These are phyloP conservation scores for Muntiacus muntjak DNA, from an alignment of 2,113 vertebrate species.

Conservation along the genomic window DNA sequence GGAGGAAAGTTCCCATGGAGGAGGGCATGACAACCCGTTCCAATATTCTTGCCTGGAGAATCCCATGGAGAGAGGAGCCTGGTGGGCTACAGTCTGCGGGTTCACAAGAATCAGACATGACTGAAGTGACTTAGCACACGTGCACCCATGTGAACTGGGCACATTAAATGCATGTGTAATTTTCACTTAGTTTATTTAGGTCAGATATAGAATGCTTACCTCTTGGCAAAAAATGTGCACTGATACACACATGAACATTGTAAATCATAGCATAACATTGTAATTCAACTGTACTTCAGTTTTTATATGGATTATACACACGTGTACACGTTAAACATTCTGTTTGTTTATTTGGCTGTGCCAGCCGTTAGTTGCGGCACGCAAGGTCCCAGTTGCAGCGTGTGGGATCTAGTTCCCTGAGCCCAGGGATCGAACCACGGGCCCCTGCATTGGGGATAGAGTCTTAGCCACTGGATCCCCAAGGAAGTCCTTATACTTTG, in stretches of 20 bases:
- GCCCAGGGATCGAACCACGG: not conserved
- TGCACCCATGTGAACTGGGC: fast-evolving
- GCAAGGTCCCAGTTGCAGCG: not conserved
- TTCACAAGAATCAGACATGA: not conserved
- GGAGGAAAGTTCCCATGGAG: not conserved
- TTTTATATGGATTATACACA: not conserved
- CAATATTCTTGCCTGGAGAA: not conserved
- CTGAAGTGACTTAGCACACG: not conserved
- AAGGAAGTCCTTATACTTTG: not conserved
- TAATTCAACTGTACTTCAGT: not conserved
- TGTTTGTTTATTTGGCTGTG: not conserved
- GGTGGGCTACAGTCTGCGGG: not conserved
- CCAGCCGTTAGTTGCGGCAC: not conserved
- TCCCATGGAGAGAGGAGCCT: not conserved
- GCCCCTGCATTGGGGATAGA: not conserved
- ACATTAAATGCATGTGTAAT: not conserved
- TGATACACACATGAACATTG: not conserved
- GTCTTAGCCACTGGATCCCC: not conserved
- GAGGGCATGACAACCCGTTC: not conserved
- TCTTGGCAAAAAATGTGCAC: not conserved
- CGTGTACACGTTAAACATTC: fast-evolving
- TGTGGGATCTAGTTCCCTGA: not conserved
- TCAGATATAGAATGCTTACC: not conserved
- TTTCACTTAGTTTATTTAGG: not conserved
- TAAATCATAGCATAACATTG: not conserved